Evolutionary conservation across 2,113 vertebrate genomes (phyloP).

Genomic region (Ochotona curzoniae): DNA sequence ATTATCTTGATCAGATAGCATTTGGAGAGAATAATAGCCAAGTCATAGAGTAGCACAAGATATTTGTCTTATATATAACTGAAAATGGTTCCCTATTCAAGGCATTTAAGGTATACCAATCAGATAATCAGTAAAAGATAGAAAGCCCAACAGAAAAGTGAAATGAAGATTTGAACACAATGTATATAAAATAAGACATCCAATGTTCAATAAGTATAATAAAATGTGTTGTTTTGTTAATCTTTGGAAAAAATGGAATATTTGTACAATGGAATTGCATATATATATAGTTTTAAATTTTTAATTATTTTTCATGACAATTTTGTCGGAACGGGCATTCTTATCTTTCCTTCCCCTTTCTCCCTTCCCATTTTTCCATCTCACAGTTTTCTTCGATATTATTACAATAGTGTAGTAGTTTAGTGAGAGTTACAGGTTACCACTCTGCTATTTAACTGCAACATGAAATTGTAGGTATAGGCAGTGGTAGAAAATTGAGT

Average conservation of each 20-base stretch:
- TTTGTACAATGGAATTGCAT: not conserved
- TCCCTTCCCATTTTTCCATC: no score
- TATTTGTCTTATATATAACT: not conserved
- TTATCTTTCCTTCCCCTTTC: no score
- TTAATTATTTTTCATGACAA: no score
- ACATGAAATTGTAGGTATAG: no score
- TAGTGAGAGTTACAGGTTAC: no score
- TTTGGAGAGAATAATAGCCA: not conserved
- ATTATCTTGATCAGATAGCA: not conserved
- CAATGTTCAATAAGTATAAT: not conserved
- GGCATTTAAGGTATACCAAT: not conserved
- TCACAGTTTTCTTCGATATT: no score
- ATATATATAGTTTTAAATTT: no score
- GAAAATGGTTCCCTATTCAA: not conserved
- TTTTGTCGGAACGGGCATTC: no score
- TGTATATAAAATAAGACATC: not conserved
- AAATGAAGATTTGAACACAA: not conserved
- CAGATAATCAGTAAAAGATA: not conserved
- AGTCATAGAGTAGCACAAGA: not conserved
- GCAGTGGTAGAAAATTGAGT: no score
- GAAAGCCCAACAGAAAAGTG: not conserved
- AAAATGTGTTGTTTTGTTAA: not conserved
- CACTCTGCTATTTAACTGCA: no score
- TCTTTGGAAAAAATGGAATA: not conserved
- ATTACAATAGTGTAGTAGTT: no score